These are phyloP conservation scores for Baronia brevicornis DNA, from an alignment of 2,888 invertebrate genomes.

Conservation along the genomic window DNA sequence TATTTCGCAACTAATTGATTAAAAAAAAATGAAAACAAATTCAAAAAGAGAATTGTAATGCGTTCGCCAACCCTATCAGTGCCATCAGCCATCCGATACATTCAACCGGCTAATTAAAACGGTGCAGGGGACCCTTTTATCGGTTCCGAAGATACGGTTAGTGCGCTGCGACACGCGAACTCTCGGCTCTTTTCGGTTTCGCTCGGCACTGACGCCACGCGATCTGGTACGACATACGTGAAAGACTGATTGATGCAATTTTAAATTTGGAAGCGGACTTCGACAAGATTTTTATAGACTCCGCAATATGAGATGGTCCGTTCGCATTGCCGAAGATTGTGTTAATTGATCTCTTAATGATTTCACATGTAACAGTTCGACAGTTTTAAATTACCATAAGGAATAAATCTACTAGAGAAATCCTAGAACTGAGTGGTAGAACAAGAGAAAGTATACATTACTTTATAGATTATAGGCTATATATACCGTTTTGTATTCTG, in stretches of 20 bases:
- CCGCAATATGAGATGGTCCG: conserved; percentile 1
- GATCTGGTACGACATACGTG: conserved; percentile 15
- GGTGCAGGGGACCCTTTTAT: conserved; percentile 66
- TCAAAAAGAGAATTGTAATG: conserved; percentile 5
- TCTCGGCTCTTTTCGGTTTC: conserved; percentile 36
- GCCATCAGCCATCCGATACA: conserved; percentile 45
- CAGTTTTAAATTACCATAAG: not conserved
- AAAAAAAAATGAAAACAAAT: conserved; percentile 9
- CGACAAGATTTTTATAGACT: conserved; percentile 4
- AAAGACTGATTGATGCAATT: conserved; percentile 25
- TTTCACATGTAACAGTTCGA: not conserved
- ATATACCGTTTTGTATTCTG: too few relatives aligned
- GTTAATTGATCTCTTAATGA: conserved; percentile 3
- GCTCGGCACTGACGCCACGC: conserved; percentile 18
- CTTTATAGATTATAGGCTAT: too few relatives aligned
- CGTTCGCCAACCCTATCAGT: conserved; percentile 37
- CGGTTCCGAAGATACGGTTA: conserved; percentile 61
- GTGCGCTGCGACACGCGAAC: conserved; percentile 62
- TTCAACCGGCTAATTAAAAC: conserved; percentile 70
- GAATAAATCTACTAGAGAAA: too few relatives aligned
- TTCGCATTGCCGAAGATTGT: conserved; percentile 2
- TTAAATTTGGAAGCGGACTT: conserved; percentile 23
- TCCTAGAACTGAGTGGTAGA: too few relatives aligned
- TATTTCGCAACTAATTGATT: too few relatives aligned
- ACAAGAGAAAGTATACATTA: too few relatives aligned